Percentiles rank a stretch among this genome's conserved stretches.
Evolutionary conservation across 1,140 invertebrate genomes (phyloP).

Genomic region (Mycetomoellerius zeteki): DNA sequence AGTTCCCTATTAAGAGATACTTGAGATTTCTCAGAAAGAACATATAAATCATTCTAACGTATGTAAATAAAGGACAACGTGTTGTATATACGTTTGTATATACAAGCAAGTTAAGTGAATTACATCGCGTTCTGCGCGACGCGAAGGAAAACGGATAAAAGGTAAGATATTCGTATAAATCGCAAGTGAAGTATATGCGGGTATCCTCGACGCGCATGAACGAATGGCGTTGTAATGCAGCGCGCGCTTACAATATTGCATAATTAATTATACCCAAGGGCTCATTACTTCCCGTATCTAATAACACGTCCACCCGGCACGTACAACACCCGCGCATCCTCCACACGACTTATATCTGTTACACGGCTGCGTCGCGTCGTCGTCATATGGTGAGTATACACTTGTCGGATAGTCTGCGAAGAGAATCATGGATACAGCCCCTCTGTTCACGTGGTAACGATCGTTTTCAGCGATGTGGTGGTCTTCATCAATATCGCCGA

Average conservation of each 20-base stretch:
- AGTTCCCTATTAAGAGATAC: background rate
- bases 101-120: background rate
- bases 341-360: slow-evolving; percentile 74
- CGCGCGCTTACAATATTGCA: slow-evolving; percentile 10
- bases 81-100: background rate
- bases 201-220: background rate
- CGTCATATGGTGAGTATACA: slow-evolving; percentile 29
- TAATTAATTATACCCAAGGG: slow-evolving; percentile 50
- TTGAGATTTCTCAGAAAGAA: background rate
- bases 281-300: slow-evolving; percentile 56
- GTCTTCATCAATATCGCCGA: slow-evolving; percentile 33
- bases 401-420: slow-evolving; percentile 24
- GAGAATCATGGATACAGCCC: background rate
- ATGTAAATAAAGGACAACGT: background rate
- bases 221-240: slow-evolving; percentile 6
- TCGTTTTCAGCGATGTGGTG: slow-evolving; percentile 8
- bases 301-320: slow-evolving; percentile 51
- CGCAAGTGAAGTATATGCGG: background rate
- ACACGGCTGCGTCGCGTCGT: slow-evolving; percentile 45
- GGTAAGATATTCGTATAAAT: slow-evolving; percentile 19
- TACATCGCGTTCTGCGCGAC: background rate
- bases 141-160: slow-evolving; percentile 19
- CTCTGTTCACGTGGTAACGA: background rate
- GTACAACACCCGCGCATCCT: slow-evolving; percentile 41
- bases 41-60: background rate